phyloP scores from a whole-genome alignment of 1,140 invertebrate genomes.

The Scaptomyza graminum region DNA sequence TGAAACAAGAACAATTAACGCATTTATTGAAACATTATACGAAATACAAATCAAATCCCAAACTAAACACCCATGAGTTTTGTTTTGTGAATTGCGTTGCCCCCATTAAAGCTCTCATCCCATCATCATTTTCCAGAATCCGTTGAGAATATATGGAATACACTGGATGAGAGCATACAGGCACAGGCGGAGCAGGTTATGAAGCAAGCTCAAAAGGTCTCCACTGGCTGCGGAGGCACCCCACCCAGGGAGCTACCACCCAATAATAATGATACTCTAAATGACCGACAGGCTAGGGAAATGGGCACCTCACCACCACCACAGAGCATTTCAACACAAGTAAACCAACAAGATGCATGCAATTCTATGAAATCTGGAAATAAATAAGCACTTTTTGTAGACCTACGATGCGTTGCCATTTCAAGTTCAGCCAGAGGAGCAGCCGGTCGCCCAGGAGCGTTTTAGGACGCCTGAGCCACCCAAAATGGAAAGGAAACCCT shows the following conservation, averaged over 20 bases:
- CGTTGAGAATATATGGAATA: constrained; percentile 82
- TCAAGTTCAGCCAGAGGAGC: constrained; percentile 32
- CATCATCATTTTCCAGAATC: constrained; percentile 66
- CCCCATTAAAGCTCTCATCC: constrained; percentile 59
- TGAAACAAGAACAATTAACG: constrained; percentile 56
- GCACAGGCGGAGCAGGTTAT: constrained; percentile 68
- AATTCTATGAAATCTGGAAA: background rate
- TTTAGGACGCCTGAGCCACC: constrained; percentile 46
- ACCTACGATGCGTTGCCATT: constrained; percentile 81
- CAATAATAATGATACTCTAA: background rate
- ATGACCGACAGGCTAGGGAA: constrained; percentile 68
- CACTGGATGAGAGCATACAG: constrained; percentile 82
- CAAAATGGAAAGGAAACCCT: constrained; percentile 54
- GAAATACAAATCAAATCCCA: constrained; percentile 48
- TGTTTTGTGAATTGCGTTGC: constrained; percentile 8
- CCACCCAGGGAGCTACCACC: constrained; percentile 84
- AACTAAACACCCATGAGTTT: constrained; percentile 56
- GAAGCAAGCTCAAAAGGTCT: constrained; percentile 81
- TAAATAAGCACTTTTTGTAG: constrained; percentile 51
- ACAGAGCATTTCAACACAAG: constrained; percentile 94
- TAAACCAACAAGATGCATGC: constrained; percentile 75
- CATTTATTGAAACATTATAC: constrained; percentile 66
- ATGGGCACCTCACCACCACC: constrained; percentile 93
- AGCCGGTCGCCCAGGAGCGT: constrained; percentile 25
- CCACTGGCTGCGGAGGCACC: constrained; percentile 86